Evolutionary conservation across 2,113 vertebrate species (phyloP), one percentile per base, ranked within the genome.

Genomic region (Peromyscus californicus): DNA sequence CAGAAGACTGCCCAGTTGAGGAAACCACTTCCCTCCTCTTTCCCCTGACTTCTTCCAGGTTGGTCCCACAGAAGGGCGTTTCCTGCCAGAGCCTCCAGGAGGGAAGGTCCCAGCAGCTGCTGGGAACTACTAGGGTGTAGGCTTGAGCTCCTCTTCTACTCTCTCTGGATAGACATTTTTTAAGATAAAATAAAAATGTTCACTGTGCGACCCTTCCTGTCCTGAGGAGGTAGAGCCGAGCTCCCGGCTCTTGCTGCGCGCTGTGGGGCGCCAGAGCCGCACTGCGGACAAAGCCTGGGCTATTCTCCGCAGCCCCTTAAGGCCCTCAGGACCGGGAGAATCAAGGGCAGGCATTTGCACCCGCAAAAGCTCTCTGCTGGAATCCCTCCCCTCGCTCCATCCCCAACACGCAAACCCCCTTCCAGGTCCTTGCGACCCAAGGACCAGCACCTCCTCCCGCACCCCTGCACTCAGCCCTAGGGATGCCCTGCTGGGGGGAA

Each of bases 231-330:
- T 75, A 17, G 12, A 29, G 11, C 2, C 1, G 0, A 61, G 61
- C 63, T 72, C 57, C 24, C 13, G 16, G 1, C 6, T 19, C 0
- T 7, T 1, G 1, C 29, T 13, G 36, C 24, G 9, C 26, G 57
- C 31, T 9, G 36, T 12, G 36, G 63, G 17, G 13, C 7, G 2
- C 4, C 16, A 0, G 45, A 87, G 59, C 54, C 10, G 26, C 91
- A 88, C 79, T 92, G 84, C n/a, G 0, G 74, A 87, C n/a, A 67
- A 67, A 29, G 39, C 26, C 16, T n/a, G 33, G 0, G 16, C 22
- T 54, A 24, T 70, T 33, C 21, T 67, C 17, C 15, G 1, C 33
- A 7, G 10, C 5, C 45, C 45, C 63, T 65, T 19, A 42, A 48
- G 17, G 7, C 36, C 65, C 67, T n/a, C 65, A 67, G 39, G 84